These are phyloP conservation scores for Caenorhabditis drosophilae DNA, from an alignment of 2,888 invertebrate species.

Conservation along the genomic window DNA sequence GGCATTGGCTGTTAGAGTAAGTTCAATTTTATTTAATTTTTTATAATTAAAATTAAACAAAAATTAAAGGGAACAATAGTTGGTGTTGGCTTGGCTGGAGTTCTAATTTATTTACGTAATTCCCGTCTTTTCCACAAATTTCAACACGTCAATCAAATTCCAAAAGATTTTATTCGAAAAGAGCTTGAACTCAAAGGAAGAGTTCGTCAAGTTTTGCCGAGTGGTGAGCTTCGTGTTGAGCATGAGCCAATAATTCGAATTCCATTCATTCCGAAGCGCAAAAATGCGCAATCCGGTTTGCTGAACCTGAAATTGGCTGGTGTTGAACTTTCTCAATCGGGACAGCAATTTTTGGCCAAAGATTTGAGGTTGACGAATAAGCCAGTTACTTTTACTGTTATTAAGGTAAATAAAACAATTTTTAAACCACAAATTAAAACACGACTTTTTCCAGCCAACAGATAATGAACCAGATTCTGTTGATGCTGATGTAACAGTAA, in stretches of 20 bases:
- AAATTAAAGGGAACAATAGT: constrained; percentile 68
- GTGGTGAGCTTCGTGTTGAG: constrained; percentile 61
- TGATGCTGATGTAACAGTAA: constrained; percentile 65
- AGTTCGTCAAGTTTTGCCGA: constrained; percentile 56
- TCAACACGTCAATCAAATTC: constrained; percentile 66
- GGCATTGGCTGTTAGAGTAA: constrained; percentile 58
- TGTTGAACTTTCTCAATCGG: constrained; percentile 64
- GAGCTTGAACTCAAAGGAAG: constrained; percentile 64
- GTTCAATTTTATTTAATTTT: too few species aligned
- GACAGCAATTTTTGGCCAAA: constrained; percentile 60
- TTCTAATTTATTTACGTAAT: constrained; percentile 60
- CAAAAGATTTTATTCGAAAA: constrained; percentile 65
- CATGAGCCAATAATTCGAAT: constrained; percentile 63
- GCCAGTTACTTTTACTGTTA: constrained; percentile 62
- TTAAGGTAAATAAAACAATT: constrained; percentile 43
- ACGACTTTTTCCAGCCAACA: constrained; percentile 11
- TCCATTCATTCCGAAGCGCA: constrained; percentile 54
- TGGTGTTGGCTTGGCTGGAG: constrained; percentile 61
- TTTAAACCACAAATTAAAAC: background rate
- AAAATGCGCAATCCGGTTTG: constrained; percentile 48
- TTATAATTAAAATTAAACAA: too few species aligned
- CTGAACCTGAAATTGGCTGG: constrained; percentile 64
- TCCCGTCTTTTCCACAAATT: constrained; percentile 66
- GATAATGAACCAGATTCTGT: constrained; percentile 54
- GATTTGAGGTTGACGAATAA: constrained; percentile 60